Evolutionary conservation across 2,113 vertebrate species (phyloP).

Genomic region (Taurulus bubalis): DNA sequence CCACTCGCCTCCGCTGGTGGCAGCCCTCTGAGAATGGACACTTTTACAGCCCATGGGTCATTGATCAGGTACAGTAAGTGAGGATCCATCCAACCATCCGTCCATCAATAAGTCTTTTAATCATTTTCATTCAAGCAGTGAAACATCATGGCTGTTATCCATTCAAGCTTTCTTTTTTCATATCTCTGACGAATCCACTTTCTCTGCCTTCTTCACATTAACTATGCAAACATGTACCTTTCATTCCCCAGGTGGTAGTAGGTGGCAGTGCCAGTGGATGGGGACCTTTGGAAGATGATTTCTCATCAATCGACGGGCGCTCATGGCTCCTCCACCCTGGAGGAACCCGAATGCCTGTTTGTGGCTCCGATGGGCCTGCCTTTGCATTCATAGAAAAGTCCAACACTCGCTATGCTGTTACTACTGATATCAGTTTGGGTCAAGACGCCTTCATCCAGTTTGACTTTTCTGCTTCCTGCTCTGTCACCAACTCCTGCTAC

Average conservation of each 20-base stretch:
- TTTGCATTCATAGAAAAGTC: slow-evolving; percentile 99
- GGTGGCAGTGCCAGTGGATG: slow-evolving; percentile 97
- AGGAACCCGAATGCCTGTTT: slow-evolving; percentile 96
- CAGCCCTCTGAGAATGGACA: slow-evolving; percentile 95
- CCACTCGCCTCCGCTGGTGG: slow-evolving; percentile 97
- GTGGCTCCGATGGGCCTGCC: slow-evolving; percentile 93
- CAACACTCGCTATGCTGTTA: slow-evolving; percentile 95
- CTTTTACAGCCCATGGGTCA: slow-evolving; percentile 98
- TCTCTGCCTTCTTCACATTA: not conserved
- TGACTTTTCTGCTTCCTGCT: slow-evolving; percentile 98
- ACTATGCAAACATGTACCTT: not conserved
- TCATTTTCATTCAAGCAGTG: not conserved
- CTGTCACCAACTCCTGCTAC: slow-evolving; percentile 97
- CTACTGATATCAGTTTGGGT: slow-evolving; percentile 94
- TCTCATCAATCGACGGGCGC: slow-evolving; percentile 89
- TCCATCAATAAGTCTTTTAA: not conserved
- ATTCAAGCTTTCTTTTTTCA: not conserved
- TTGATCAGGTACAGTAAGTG: slow-evolving; percentile 82
- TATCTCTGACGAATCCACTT: not conserved
- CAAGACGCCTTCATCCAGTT: slow-evolving; percentile 97
- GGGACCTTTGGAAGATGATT: slow-evolving; percentile 95
- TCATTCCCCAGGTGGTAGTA: slow-evolving; percentile 89
- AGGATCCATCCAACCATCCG: not conserved
- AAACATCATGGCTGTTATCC: not conserved
- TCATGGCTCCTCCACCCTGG: slow-evolving; percentile 98